Evolutionary conservation across 2,797 vertebrate genomes (phyloP), one percentile per base, ranked within the genome.

Genomic region (Betta splendens): DNA sequence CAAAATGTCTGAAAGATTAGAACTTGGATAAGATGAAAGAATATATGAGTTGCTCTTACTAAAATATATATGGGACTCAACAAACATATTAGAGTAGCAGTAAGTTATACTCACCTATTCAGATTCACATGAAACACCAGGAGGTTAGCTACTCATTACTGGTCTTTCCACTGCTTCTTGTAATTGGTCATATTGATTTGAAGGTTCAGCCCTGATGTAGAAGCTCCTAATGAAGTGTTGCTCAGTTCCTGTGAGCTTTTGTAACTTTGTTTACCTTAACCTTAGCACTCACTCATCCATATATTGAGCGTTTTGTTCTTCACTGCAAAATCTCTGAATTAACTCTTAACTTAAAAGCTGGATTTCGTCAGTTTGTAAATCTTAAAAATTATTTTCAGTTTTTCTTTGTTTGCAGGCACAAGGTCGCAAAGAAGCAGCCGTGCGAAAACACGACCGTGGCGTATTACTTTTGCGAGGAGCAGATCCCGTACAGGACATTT

Each of bases 401-500:
- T 16, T 52, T 40, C 57, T n/a, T 35, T n/a, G 2, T 67, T 32
- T 16, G 8, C 86, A 99, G 97, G 87, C 92, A 93, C 45, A 97
- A 95, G 85, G 81, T 81, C 0, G 90, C 88, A 80, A 95, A 94
- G 84, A 95, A 93, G 83, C 86, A 57, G 54, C 83, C 90, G 0
- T 93, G 92, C 6, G 97, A 98, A 69, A 98, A 95, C 88, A 94
- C 94, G 0, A 95, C 94, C 0, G 98, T 99, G 46, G 98, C 96
- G 0, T 99, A 99, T 68, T 98, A 98, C 85, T 98, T 99, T 93
- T 99, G 98, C 0, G 97, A 97, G 28, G 98, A 99, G 77, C 95
- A 95, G 5, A 99, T 99, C 60, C 98, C 98, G 0, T 99, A 99
- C 91, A 92, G 95, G 71, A 98, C 98, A 1, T 93, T 97, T 0